Evolutionary conservation across 2,888 invertebrate species (phyloP), one percentile per base, ranked within the genome.

Genomic region (Amphipyra tragopoginis): DNA sequence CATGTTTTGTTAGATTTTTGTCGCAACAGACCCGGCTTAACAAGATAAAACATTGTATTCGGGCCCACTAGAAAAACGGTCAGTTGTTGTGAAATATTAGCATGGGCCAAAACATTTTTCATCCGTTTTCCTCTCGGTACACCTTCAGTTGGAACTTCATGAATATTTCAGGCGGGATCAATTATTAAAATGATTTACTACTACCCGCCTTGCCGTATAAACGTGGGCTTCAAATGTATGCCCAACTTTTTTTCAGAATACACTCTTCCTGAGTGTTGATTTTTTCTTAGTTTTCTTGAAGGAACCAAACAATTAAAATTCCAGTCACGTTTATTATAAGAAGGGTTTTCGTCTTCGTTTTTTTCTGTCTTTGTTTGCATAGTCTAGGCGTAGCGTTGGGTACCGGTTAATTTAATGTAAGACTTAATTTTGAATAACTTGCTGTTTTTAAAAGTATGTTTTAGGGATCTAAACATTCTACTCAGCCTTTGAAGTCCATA

Each of bases 121-220:
- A 90, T 91, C 88, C 87, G 86, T 89, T 91, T 90, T 89, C 86
- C 81, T 79, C 81, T 78, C 75, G 81, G 84, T 85, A 87, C 87
- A 89, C 91, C 89, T 92, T 86, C 87, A 85, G 87, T 71, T 85
- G 86, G 86, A 90, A 89, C 86, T 91, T 91, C 91, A 93, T 94
- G 93, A 93, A 94, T 94, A 93, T 94, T 93, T 93, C 89, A 89
- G 81, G 80, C 84, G 77, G 85, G 91, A 93, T 94, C 92, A 93
- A 93, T 94, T 94, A 94, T 94, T 94, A 93, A 94, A 92, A 94
- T 94, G 93, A 94, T 94, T 93, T 94, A 94, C 91, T 90, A 86
- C 90, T 86, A 84, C 80, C 82, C 71, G 81, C 83, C 72, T 82
- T 78, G 80, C 80, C 79, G 83, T 84, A 82, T 84, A 84, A 88